Percentiles rank a stretch among this genome's conserved stretches.
These are phyloP conservation scores for Timema podura DNA, from an alignment of 2,888 invertebrate genomes.

Conservation along the genomic window DNA sequence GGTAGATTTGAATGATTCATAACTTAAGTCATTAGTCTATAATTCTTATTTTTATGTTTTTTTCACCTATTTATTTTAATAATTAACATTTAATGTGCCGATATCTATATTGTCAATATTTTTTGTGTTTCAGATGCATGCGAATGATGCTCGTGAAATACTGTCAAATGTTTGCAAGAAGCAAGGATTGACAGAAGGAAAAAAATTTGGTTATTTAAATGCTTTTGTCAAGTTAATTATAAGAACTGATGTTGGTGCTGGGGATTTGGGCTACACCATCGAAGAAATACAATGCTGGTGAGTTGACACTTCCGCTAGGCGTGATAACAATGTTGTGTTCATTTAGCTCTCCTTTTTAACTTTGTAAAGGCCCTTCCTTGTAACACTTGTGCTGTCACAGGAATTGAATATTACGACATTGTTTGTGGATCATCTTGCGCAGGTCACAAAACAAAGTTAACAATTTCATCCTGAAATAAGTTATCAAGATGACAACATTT, in stretches of 20 bases:
- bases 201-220: conserved; percentile 82
- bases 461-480: no score
- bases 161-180: conserved; percentile 58
- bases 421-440: no score
- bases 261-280: conserved; percentile 64
- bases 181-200: conserved; percentile 65
- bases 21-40: conserved; percentile 30
- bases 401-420: no score
- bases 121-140: conserved; percentile 46
- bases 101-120: conserved; percentile 32
- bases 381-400: no score
- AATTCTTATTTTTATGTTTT: conserved; percentile 16
- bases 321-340: no score
- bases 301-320: conserved; percentile 34
- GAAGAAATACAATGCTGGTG: conserved; percentile 83
- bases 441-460: no score
- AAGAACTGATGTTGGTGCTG: conserved; percentile 56
- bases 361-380: no score
- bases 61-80: background rate
- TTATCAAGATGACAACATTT: no score
- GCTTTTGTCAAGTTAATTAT: conserved; percentile 76
- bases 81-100: background rate
- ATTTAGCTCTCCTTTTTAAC: no score
- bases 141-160: conserved; percentile 56
- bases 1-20: conserved; percentile 21